phyloP scores from a whole-genome alignment of 2,113 vertebrate genomes.

The Polypterus senegalus region DNA sequence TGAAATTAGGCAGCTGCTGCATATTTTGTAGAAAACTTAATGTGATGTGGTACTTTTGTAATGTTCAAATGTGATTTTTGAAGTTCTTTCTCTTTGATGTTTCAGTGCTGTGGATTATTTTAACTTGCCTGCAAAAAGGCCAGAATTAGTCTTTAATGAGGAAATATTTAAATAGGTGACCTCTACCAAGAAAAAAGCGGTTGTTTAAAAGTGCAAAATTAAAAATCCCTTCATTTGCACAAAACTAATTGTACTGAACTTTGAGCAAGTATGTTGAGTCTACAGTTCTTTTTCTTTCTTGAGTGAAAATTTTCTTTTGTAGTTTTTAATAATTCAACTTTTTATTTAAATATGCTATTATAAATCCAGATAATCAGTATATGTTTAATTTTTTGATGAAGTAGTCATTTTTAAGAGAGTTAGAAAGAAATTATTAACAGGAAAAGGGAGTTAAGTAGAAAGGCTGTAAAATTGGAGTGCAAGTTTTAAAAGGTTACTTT shows the following conservation, averaged over 20 bases:
- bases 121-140: conserved; percentile 42
- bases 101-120: conserved; percentile 36
- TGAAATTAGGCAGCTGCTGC: conserved; percentile 56
- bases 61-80: conserved; percentile 37
- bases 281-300: no score
- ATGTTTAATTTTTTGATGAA: conserved; percentile 27
- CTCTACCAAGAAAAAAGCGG: conserved; percentile 41
- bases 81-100: conserved; percentile 46
- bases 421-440: conserved; percentile 43
- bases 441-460: not conserved
- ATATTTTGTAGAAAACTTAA: conserved; percentile 40
- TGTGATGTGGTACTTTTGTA: conserved; percentile 44
- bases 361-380: conserved; percentile 6
- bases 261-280: no score
- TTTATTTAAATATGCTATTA: no score
- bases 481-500: no score
- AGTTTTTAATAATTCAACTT: no score
- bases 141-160: conserved; percentile 34
- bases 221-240: conserved; percentile 20
- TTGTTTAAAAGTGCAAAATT: conserved; percentile 36
- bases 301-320: no score
- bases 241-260: no score
- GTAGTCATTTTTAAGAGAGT: conserved; percentile 48
- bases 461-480: no score
- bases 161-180: conserved; percentile 48